Conservation (phyloP, 1,140 invertebrate species). For the Nephotettix cincticeps region DNA sequence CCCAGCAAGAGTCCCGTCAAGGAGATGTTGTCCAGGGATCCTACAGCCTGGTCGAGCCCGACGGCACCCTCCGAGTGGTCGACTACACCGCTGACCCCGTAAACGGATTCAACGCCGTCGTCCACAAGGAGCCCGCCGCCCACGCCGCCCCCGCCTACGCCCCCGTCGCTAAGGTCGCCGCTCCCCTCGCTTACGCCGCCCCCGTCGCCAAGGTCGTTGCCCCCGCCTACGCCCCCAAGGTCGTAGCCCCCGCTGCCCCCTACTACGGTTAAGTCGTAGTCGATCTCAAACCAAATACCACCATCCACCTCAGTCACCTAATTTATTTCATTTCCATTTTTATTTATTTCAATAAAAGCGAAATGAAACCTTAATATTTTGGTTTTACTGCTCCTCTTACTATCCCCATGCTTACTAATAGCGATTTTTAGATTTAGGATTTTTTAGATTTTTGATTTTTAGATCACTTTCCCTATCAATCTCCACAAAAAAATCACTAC, state of each 20-base stretch:
- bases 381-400: not conserved
- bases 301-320: not conserved
- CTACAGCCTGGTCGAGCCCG: slow-evolving; percentile 46
- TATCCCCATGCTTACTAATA: not conserved
- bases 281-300: not conserved
- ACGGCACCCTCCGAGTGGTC: slow-evolving; percentile 44
- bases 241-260: slow-evolving; percentile 37
- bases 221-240: slow-evolving; percentile 34
- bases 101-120: slow-evolving; percentile 37
- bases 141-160: slow-evolving; percentile 45
- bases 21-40: slow-evolving; percentile 38
- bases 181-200: slow-evolving; percentile 36
- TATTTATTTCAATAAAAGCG: not conserved
- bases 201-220: slow-evolving; percentile 40
- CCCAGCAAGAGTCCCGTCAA: not conserved
- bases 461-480: too few relatives aligned
- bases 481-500: too few relatives aligned
- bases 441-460: too few relatives aligned
- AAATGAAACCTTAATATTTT: not conserved
- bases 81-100: slow-evolving; percentile 40
- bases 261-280: slow-evolving; percentile 35
- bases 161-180: slow-evolving; percentile 32
- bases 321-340: not conserved
- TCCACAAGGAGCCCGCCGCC: slow-evolving; percentile 23
- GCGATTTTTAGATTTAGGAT: too few relatives aligned